These are phyloP conservation scores for Oikopleura dioica DNA, from an alignment of 23 tunicate genomes.

Conservation along the genomic window DNA sequence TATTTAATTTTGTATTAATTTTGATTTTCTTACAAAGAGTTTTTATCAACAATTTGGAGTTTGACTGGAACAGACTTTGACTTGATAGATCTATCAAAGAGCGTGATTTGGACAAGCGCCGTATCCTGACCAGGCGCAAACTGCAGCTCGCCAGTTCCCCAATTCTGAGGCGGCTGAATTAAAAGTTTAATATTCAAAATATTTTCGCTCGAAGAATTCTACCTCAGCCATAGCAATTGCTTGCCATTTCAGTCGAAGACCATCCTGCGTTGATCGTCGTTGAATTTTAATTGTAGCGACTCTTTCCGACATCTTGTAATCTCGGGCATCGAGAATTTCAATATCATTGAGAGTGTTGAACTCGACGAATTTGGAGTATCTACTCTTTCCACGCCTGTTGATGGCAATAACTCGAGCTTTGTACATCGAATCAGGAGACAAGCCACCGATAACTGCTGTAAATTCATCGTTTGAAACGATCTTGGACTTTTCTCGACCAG, in stretches of 20 bases:
- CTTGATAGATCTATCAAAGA: not conserved
- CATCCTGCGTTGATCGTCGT: not conserved
- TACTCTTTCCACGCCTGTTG: not conserved
- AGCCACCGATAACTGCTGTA: not conserved
- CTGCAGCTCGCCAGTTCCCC: not conserved
- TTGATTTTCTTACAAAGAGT: not conserved
- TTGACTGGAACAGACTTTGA: not conserved
- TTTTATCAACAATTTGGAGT: not conserved
- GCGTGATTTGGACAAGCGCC: not conserved
- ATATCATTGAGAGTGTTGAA: not conserved
- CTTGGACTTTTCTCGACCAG: conserved; percentile 5
- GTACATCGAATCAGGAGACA: not conserved
- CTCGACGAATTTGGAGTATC: conserved; percentile 2
- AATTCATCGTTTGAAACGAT: not conserved
- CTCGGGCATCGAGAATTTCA: not conserved
- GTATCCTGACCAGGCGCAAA: conserved; percentile 4
- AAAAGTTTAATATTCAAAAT: not conserved
- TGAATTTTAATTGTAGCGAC: not conserved
- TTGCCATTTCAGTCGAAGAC: not conserved
- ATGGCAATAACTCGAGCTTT: conserved; percentile 1
- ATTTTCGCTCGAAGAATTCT: not conserved
- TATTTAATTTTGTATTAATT: not conserved
- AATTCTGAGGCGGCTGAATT: not conserved
- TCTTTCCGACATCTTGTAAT: not conserved
- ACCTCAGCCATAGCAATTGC: not conserved